Base-by-base conservation (phyloP, 1,140 invertebrate genomes). In the Macrocentrus cingulum region DNA sequence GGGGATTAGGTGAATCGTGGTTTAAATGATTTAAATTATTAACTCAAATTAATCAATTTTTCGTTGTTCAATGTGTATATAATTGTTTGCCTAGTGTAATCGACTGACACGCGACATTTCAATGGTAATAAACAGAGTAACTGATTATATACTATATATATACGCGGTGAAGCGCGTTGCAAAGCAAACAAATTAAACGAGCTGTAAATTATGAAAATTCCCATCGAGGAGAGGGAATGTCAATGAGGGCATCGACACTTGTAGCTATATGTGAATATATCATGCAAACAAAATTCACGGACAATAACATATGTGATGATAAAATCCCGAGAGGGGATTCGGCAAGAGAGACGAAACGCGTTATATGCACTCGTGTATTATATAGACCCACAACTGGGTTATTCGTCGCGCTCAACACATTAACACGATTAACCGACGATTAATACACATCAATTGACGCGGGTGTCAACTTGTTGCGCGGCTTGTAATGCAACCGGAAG, bases 391-490 rank as follows among this genome's bases (percentile, higher is more conserved):
- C 6, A n/a, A 39, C 61, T 51, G 22, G 42, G 65, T n/a, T n/a
- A n/a, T n/a, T n/a, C n/a, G n/a, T n/a, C 48, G 61, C 65, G 59
- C 66, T 57, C 53, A 66, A 62, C 70, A 67, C 71, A 77, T 77
- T 78, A 80, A 77, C 71, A 69, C 72, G 74, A 80, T 80, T 80
- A 77, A 80, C 76, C 70, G 67, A 68, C 72, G 74, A 79, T 77
- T 80, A 77, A 80, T 80, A 79, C 74, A 66, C 74, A 76, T 77
- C 75, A 79, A 78, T 77, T 80, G 75, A 75, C 71, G 60, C 54
- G 42, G 46, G 53, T 37, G 39, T 55, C 39, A 63, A 62, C 61
- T 60, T 66, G 65, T 60, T 64, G 59, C 59, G 29, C 58, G 29
- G 29, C 23, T 50, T 49, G 23, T 16, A 34, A 18, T 49, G 15